A percentile compares a stretch with the other conserved stretches of the same genome.
These are phyloP conservation scores for Alloplasta piceator DNA, from an alignment of 2,888 invertebrate genomes.

Conservation along the genomic window DNA sequence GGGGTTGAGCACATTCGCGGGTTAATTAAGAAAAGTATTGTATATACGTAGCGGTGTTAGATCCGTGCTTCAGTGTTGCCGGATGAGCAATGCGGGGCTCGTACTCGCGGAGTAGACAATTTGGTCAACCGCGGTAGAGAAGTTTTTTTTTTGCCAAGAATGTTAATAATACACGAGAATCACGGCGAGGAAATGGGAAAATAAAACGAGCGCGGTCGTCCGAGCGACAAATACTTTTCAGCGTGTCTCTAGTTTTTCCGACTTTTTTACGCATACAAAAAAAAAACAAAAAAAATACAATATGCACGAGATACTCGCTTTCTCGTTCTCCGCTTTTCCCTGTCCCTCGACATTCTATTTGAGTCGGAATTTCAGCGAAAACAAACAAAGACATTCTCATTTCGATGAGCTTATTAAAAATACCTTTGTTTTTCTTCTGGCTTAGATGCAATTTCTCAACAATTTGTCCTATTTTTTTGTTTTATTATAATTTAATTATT, in stretches of 20 bases:
- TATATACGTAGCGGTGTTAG: conserved; percentile 12
- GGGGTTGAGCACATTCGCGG: background rate
- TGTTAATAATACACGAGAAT: conserved; percentile 67
- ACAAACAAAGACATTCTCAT: background rate
- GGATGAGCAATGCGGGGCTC: conserved; percentile 42
- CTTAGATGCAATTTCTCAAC: too few species aligned
- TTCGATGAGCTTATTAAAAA: too few species aligned
- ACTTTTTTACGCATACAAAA: background rate
- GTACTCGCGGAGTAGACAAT: conserved; percentile 42
- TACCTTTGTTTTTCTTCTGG: too few species aligned
- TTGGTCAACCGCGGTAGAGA: conserved; percentile 57
- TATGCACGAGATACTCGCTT: conserved; percentile 7
- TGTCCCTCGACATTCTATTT: conserved; percentile 21
- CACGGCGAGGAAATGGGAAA: conserved; percentile 13
- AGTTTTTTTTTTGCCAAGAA: conserved; percentile 62
- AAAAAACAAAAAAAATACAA: conserved; percentile 24
- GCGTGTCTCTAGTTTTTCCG: conserved; percentile 13
- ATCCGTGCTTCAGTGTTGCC: conserved; percentile 18
- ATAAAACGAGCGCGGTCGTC: conserved; percentile 8
- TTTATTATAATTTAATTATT: too few species aligned
- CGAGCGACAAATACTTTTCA: conserved; percentile 36
- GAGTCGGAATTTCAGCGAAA: conserved; percentile 13
- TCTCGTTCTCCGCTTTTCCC: background rate
- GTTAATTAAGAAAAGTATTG: conserved; percentile 50
- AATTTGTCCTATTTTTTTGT: too few species aligned